Base-by-base conservation (phyloP, 2,113 vertebrate species). In the Gallinago jamesoni region DNA sequence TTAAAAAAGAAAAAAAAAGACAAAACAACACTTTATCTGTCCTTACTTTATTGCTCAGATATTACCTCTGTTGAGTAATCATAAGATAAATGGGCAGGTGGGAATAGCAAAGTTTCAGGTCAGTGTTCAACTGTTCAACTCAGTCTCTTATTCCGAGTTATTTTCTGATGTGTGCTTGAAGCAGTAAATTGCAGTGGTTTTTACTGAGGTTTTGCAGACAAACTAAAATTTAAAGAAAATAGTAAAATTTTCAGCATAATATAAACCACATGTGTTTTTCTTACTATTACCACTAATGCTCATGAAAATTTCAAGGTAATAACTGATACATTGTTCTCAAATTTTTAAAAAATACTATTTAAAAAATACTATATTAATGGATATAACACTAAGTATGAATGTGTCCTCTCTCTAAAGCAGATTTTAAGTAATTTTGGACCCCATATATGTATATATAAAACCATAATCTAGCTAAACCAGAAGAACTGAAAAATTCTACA, bases 241-340 rank as follows among this genome's bases (percentile, higher is more conserved):
- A 48, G 9, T 62, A 31, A 80, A 7, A 45, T 53, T 27, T 76
- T 62, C 11, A 37, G 14, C 16, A 1, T 41, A 53, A 52, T 30
- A 30, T 13, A 39, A 37, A 59, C 27, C 3, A n/a, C 0, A 0
- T 13, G 9, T 5, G 8, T 11, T 88, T 77, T 74, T 37, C 4
- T 60, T 53, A 45, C 2, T 33, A 23, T 72, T 79, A 25, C 1
- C 2, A 14, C 9, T 63, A 35, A 11, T 22, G 20, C 2, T 63
- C 7, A 66, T 53, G 11, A 75, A 75, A 91, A 62, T 39, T 27
- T 69, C 21, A 48, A 43, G 7, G 2, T 25, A 74, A 41, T 41
- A 57, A 68, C 67, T n/a, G 3, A 20, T 35, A 15, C 7, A 67
- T 8, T 67, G 14, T 15, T 45, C 15, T 7, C 7, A 27, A 19